A percentile compares a stretch with the other conserved stretches of the same genome.
Evolutionary conservation across 2,888 invertebrate species (phyloP).

Genomic region (Deilephila elpenor): DNA sequence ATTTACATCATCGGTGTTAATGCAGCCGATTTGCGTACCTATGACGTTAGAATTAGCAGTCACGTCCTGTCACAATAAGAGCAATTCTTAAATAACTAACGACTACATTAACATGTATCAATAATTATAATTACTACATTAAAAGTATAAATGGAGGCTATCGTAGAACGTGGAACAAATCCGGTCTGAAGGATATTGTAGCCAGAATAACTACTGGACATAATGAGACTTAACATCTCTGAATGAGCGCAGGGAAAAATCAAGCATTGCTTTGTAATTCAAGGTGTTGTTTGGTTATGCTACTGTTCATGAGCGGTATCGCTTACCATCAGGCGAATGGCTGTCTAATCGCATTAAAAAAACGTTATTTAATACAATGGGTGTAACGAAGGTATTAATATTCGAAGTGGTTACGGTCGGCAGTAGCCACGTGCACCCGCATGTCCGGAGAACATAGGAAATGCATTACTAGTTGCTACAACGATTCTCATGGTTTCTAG

Average conservation of each 20-base stretch:
- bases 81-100: slow-evolving; percentile 8
- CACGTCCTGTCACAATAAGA: slow-evolving; percentile 15
- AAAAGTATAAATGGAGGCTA: not conserved
- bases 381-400: slow-evolving; percentile 65
- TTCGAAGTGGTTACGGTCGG: slow-evolving; percentile 60
- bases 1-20: not conserved
- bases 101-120: not conserved
- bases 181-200: not conserved
- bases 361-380: slow-evolving; percentile 13
- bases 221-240: no score
- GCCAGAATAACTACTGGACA: no score
- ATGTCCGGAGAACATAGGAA: slow-evolving; percentile 71
- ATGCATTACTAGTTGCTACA: slow-evolving; percentile 61
- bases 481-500: slow-evolving; percentile 48
- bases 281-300: no score
- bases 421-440: slow-evolving; percentile 72
- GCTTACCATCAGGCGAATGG: no score
- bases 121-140: slow-evolving; percentile 16
- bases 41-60: not conserved
- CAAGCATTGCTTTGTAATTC: no score
- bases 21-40: not conserved
- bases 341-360: no score
- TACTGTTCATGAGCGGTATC: no score
- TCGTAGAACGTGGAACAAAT: not conserved
- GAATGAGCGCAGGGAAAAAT: no score